Evolutionary conservation across 2,113 vertebrate genomes (phyloP), one percentile per base, ranked within the genome.

Genomic region (Thryonomys swinderianus): DNA sequence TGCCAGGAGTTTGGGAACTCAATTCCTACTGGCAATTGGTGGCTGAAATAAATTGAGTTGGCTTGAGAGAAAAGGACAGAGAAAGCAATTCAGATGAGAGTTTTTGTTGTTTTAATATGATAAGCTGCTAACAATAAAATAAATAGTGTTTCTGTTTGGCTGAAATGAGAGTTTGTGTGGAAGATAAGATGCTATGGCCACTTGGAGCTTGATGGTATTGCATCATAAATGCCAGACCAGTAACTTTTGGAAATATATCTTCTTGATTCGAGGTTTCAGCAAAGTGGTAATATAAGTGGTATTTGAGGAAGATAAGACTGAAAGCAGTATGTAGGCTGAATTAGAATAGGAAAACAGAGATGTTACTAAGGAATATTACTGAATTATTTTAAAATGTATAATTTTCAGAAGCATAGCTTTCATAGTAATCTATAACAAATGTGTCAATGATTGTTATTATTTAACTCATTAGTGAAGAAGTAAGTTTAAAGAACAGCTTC

Each of bases 251-350:
- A 88, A 93, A 73, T 42, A n/a, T 84, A 61, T 66, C 67, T 37
- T 80, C 11, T 53, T 78, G 40, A 74, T 66, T 62, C 42, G 59
- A n/a, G 40, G 34, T 87, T 83, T 92, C 34, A 71, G 23, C 20
- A 17, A 32, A 57, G 48, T 32, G 64, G 6, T 57, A 37, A 83
- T 48, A 64, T 6, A 61, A 81, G 16, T 57, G 42, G 51, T 61
- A 71, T 55, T 95, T 88, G 95, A 93, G 93, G 78, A 84, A 74
- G 40, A 48, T 40, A 34, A 82, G 48, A 61, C 7, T 93, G 85
- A 84, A 51, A 67, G 59, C n/a, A 85, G 30, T 51, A 55, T 73
- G 57, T 79, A 88, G 85, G 66, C 71, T 88, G 62, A 83, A 82
- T 59, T 53, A 71, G 66, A 83, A 86, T 10, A 94, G 74, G 12